phyloP scores from a whole-genome alignment of 2,113 vertebrate species.

The Toxostoma redivivum region DNA sequence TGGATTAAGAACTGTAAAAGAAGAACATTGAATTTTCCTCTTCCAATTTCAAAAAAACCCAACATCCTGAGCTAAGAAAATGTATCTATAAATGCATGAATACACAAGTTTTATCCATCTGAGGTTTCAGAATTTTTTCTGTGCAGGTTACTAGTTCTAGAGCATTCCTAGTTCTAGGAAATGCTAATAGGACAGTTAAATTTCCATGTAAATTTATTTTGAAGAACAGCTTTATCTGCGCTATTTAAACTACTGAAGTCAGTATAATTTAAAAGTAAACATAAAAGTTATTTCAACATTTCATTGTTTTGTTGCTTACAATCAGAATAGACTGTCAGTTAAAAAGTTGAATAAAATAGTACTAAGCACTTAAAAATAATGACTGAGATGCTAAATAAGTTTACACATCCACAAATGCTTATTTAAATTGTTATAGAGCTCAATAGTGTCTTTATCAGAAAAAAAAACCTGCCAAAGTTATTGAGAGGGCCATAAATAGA shows the following conservation, averaged over 20 bases:
- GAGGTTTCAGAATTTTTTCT: neutral
- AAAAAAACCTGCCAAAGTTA: neutral
- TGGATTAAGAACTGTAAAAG: neutral
- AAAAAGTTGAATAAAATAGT: neutral
- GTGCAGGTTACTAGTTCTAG: neutral
- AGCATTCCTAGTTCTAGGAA: neutral
- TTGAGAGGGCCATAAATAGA: neutral
- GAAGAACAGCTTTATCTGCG: neutral
- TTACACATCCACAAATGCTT: neutral
- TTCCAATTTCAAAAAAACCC: neutral
- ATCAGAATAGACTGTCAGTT: neutral
- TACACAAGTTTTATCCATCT: neutral
- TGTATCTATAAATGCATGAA: neutral
- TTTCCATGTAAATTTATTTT: neutral
- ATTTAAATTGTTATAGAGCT: neutral
- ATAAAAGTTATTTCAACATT: neutral
- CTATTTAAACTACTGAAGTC: neutral
- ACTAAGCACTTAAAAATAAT: neutral
- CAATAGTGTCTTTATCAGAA: neutral
- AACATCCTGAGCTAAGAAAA: neutral
- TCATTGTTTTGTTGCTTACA: neutral
- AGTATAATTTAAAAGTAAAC: neutral
- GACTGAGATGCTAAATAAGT: neutral
- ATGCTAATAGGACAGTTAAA: neutral
- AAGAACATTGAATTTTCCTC: neutral